Evolutionary conservation across 2,797 vertebrate genomes (phyloP).

Genomic region (Erpetoichthys calabaricus): DNA sequence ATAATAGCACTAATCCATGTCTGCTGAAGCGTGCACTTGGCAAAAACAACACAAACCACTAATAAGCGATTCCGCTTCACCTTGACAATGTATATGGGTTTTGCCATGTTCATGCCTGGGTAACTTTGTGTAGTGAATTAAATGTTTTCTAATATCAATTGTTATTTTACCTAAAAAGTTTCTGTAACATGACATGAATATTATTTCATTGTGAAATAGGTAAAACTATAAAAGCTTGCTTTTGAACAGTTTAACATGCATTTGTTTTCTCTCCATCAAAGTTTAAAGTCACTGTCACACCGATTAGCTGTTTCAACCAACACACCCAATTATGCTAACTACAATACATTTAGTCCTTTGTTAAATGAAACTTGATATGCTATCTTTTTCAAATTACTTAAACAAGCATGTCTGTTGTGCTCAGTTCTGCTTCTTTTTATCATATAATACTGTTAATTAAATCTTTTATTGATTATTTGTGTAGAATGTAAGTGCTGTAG

Average conservation of each 20-base stretch:
- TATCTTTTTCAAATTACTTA: no score
- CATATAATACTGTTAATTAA: no score
- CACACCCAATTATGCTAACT: no score
- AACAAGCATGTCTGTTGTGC: no score
- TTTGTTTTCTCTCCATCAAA: no score
- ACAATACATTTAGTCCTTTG: no score
- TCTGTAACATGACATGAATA: conserved; percentile 65
- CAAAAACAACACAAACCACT: conserved; percentile 85
- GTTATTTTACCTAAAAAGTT: conserved; percentile 60
- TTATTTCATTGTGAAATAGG: conserved; percentile 49
- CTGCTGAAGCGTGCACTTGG: conserved; percentile 80
- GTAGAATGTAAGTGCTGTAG: no score
- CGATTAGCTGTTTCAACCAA: no score
- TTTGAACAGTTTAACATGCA: not conserved
- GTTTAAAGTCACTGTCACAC: no score
- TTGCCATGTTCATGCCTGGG: conserved; percentile 83
- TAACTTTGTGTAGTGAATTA: conserved; percentile 82
- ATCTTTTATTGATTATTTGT: no score
- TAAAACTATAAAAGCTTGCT: conserved; percentile 15
- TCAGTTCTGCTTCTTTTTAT: no score
- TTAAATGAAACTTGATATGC: no score
- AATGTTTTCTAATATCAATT: conserved; percentile 76
- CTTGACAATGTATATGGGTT: conserved; percentile 91
- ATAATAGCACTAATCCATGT: conserved; percentile 69
- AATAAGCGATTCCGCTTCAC: conserved; percentile 82